A percentile compares a stretch with the other conserved stretches of the same genome.
These are phyloP conservation scores for Phortica variegata DNA, from an alignment of 1,140 invertebrate species.

Conservation along the genomic window DNA sequence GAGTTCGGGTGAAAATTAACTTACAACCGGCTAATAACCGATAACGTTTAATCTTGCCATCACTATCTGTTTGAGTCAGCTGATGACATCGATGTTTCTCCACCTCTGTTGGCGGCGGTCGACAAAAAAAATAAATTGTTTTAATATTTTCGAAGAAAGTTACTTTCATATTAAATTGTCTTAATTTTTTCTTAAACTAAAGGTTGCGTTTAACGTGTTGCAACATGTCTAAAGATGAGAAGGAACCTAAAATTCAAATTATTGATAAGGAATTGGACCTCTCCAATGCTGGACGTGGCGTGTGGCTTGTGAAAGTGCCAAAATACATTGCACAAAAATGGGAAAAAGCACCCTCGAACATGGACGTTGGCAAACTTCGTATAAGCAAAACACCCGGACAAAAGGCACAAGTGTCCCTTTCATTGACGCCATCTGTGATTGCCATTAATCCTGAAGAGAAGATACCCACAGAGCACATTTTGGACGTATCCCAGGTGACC, in stretches of 20 bases:
- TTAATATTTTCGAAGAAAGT: too few relatives aligned
- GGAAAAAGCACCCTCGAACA: slow-evolving; percentile 75
- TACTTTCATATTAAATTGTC: too few relatives aligned
- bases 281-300: slow-evolving; percentile 81
- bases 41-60: too few relatives aligned
- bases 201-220: slow-evolving; percentile 7
- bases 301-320: slow-evolving; percentile 96
- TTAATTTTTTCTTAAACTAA: slow-evolving; percentile 10
- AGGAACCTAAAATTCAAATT: slow-evolving; percentile 41
- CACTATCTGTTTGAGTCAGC: too few relatives aligned
- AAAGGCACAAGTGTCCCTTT: slow-evolving; percentile 62
- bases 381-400: slow-evolving; percentile 62
- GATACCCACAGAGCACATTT: slow-evolving; percentile 72
- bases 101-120: too few relatives aligned
- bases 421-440: slow-evolving; percentile 59
- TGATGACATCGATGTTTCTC: too few relatives aligned
- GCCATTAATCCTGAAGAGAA: slow-evolving; percentile 50
- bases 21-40: too few relatives aligned
- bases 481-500: slow-evolving; percentile 85
- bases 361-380: slow-evolving; percentile 63
- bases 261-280: slow-evolving; percentile 79
- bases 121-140: too few relatives aligned
- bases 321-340: slow-evolving; percentile 88
- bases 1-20: too few relatives aligned
- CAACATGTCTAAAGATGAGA: slow-evolving; percentile 52